Base-by-base conservation (phyloP, 2,888 invertebrate genomes). In the Apodemia hepburni region DNA sequence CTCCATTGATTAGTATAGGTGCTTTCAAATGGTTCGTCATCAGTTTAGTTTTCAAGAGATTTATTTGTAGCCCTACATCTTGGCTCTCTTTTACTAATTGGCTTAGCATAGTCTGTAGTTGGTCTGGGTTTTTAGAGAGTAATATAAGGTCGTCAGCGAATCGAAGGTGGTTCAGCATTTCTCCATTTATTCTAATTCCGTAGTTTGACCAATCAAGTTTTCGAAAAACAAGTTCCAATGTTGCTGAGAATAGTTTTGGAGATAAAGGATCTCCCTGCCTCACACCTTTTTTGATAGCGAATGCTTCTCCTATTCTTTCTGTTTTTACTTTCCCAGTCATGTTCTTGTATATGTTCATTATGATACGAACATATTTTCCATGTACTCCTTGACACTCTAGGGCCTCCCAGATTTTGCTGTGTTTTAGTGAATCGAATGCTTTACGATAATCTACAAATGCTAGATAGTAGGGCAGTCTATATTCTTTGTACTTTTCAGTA, bases 251-350 rank as follows among this genome's bases (percentile, higher is more conserved):
- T 22, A 22, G 22, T 12, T 22, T 17, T 18, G 51, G 63, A 12
- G 59, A 59, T 9, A 54, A 18, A 12, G 59, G 59, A 59, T 59
- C 62, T 2, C 62, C 62, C 38, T 62, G 62, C 35, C 59, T 62
- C 8, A 62, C 38, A 35, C 59, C 62, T 59, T 51, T 64, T 7
- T 61, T 58, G 18, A 64, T 59, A 1, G 51, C 22, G 6, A 64
- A 61, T 8, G 27, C 9, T 8, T 33, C 12, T 18, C 61, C 59
- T 6, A 3, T 22, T 22, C 29, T 58, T 64, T 64, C 58, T 9
- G 58, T 49, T 38, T 38, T 60, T 7, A 60, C 51, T 58, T 57
- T 57, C 17, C 18, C 45, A 47, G 22, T 64, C 12, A 15, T 35
- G 27, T 58, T 51, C 5, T 27, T 51, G 15, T 59, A 58, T 15